Conservation (phyloP, 2,113 vertebrate species). For the Scomber japonicus region DNA sequence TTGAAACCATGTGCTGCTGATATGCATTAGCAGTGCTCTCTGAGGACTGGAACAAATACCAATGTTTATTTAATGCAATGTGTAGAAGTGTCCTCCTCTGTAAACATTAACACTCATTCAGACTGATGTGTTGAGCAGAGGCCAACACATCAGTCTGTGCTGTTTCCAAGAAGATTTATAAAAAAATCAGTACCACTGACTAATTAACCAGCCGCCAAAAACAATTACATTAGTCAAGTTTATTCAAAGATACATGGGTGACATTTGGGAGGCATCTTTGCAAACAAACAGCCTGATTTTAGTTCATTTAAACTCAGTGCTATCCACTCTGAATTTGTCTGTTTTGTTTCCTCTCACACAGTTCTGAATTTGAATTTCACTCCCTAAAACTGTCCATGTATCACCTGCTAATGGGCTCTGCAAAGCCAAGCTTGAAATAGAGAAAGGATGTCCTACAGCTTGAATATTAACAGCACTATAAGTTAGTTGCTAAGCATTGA, state of each 20-base stretch:
- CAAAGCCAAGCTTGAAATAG: conserved; percentile 31
- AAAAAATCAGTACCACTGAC: background rate
- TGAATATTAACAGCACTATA: conserved; percentile 19
- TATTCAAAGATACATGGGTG: conserved; percentile 5
- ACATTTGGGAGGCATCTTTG: background rate
- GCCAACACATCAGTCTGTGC: background rate
- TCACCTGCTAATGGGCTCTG: conserved; percentile 47
- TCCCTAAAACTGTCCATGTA: conserved; percentile 27
- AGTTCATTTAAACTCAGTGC: conserved; percentile 12
- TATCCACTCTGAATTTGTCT: background rate
- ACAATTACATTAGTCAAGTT: background rate
- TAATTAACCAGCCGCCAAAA: conserved; percentile 4
- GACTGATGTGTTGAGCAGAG: background rate
- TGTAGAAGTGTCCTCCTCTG: background rate
- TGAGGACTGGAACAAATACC: background rate
- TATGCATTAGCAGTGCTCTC: background rate
- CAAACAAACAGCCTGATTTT: background rate
- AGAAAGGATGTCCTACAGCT: conserved; percentile 6
- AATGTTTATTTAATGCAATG: background rate
- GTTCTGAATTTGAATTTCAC: conserved; percentile 31
- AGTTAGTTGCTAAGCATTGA: conserved; percentile 3
- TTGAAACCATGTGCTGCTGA: background rate
- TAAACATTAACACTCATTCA: background rate
- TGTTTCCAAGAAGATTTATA: background rate
- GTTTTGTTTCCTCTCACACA: background rate